Percentiles rank a stretch among this genome's conserved stretches.
Evolutionary conservation across 1,140 invertebrate genomes (phyloP).

Genomic region (Saccostrea echinata): DNA sequence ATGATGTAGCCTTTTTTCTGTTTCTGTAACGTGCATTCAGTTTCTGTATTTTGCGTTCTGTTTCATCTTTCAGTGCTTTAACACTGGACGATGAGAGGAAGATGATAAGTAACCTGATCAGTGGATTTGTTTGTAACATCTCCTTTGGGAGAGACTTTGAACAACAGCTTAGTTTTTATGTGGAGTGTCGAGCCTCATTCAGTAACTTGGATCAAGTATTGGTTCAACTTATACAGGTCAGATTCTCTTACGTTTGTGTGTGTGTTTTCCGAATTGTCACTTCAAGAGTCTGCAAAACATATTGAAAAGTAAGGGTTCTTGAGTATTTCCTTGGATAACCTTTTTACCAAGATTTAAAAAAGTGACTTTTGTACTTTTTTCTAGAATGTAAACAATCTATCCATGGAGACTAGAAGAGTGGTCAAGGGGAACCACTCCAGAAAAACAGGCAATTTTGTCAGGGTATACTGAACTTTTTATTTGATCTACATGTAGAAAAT

Average conservation of each 20-base stretch:
- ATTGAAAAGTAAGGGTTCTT: too few species aligned
- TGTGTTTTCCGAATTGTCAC: not conserved
- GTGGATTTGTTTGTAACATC: conserved; percentile 88
- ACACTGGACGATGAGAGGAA: conserved; percentile 95
- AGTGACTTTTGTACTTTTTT: conserved; percentile 54
- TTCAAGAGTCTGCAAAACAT: not conserved
- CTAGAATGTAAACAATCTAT: conserved; percentile 89
- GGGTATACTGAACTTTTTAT: conserved; percentile 76
- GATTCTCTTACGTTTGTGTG: not conserved
- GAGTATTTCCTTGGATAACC: too few species aligned
- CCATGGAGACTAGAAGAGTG: conserved; percentile 87
- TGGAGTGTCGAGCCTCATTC: conserved; percentile 92
- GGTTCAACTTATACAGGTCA: conserved; percentile 90
- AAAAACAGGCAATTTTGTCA: conserved; percentile 91
- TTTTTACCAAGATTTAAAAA: too few species aligned
- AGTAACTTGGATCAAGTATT: conserved; percentile 93
- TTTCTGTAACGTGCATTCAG: too few species aligned
- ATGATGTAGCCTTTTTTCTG: not conserved
- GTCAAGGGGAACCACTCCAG: conserved; percentile 89
- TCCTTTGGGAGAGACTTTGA: conserved; percentile 92
- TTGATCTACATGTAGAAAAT: too few species aligned
- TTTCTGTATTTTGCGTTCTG: too few species aligned
- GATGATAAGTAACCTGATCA: conserved; percentile 91
- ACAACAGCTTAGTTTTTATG: conserved; percentile 95
- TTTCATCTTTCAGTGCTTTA: conserved; percentile 85